Conservation (phyloP, 1,140 invertebrate species). For the Cataglyphis hispanica region DNA sequence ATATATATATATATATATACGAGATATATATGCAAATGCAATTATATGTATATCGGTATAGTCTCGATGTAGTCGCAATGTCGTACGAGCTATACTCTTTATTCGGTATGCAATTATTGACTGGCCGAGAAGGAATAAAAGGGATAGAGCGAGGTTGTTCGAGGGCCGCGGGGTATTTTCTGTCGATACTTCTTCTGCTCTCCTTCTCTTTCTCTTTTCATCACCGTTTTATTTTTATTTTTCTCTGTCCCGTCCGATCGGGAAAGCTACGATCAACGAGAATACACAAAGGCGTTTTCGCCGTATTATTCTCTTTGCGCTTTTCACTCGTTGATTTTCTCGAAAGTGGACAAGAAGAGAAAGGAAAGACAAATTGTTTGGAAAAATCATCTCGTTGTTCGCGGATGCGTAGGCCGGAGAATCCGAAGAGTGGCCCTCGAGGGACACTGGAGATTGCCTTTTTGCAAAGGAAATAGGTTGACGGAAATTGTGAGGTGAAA, state of each 20-base stretch:
- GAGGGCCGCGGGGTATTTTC: conserved; percentile 18
- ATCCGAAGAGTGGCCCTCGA: conserved; percentile 40
- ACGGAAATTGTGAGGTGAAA: background rate
- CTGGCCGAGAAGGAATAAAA: conserved; percentile 44
- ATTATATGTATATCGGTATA: conserved; percentile 65
- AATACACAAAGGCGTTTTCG: conserved; percentile 6
- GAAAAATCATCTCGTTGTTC: conserved; percentile 63
- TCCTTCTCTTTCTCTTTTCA: conserved; percentile 26
- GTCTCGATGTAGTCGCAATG: conserved; percentile 69
- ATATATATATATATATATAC: conserved; percentile 61
- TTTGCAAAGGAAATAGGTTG: background rate
- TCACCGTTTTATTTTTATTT: conserved; percentile 32
- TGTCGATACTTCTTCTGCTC: conserved; percentile 28
- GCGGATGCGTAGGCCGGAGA: conserved; percentile 27
- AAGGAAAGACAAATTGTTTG: conserved; percentile 62
- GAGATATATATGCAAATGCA: conserved; percentile 62
- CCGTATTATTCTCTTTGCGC: conserved; percentile 30
- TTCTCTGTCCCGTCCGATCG: conserved; percentile 28
- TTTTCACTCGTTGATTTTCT: conserved; percentile 25
- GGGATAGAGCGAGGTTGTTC: conserved; percentile 8
- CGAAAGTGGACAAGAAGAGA: conserved; percentile 9
- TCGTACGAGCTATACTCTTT: conserved; percentile 68
- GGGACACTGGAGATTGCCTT: conserved; percentile 5
- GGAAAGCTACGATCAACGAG: conserved; percentile 50
- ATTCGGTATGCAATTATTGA: conserved; percentile 65